Conservation (phyloP, 1,140 invertebrate species). For the Venustaconcha ellipsiformis region DNA sequence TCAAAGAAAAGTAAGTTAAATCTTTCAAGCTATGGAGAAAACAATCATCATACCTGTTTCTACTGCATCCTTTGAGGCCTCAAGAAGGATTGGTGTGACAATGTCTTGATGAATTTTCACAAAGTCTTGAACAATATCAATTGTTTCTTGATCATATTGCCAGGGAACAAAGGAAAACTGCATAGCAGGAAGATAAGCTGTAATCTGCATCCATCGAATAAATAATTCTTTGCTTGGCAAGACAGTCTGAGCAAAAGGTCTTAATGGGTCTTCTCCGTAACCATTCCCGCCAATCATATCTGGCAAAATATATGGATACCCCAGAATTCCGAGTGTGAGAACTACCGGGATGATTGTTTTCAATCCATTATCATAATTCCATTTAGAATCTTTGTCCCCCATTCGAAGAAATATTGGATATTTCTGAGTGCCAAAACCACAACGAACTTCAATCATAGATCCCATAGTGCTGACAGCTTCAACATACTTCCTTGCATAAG, state of each 20-base stretch:
- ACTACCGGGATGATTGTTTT: constrained; percentile 80
- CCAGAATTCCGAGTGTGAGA: constrained; percentile 85
- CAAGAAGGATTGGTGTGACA: constrained; percentile 48
- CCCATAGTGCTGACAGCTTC: constrained; percentile 33
- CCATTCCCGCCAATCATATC: constrained; percentile 96
- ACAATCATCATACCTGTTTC: constrained; percentile 8
- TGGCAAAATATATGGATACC: constrained; percentile 87
- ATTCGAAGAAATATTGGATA: constrained; percentile 86
- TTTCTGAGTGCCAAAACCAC: constrained; percentile 83
- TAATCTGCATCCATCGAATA: constrained; percentile 89
- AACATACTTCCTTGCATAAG: constrained; percentile 39
- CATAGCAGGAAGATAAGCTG: constrained; percentile 86
- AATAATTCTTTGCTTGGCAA: constrained; percentile 81
- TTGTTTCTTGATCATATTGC: constrained; percentile 80
- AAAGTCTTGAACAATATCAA: constrained; percentile 76
- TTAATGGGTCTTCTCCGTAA: constrained; percentile 51
- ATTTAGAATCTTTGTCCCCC: constrained; percentile 87
- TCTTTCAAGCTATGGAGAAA: background rate
- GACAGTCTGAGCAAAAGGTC: background rate
- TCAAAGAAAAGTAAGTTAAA: background rate
- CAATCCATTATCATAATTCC: constrained; percentile 82
- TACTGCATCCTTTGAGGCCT: constrained; percentile 32
- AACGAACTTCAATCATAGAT: constrained; percentile 71
- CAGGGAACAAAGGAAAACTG: constrained; percentile 92
- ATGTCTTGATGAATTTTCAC: constrained; percentile 76